Conservation (phyloP, 1,140 invertebrate genomes). For the Monomorium pharaonis region DNA sequence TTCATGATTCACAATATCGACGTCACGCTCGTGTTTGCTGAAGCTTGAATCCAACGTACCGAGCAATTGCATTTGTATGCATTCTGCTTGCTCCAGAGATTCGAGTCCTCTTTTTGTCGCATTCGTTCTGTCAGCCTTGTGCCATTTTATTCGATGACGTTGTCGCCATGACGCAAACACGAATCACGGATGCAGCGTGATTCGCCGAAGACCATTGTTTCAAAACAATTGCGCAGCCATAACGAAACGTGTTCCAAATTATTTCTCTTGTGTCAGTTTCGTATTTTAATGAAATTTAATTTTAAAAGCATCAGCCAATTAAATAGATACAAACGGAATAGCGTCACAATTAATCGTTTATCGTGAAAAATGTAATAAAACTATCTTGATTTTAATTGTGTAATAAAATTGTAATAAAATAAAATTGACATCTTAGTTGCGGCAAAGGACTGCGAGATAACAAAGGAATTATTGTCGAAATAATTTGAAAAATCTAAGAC, state of each 20-base stretch:
- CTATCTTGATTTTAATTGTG: background rate
- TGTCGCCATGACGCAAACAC: constrained; percentile 2
- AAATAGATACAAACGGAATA: background rate
- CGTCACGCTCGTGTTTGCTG: constrained; percentile 47
- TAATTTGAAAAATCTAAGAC: background rate
- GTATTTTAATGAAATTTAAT: background rate
- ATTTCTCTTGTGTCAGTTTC: constrained; percentile 1
- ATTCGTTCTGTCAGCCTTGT: constrained; percentile 69
- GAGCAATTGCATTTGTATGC: constrained; percentile 74
- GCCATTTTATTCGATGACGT: constrained; percentile 73
- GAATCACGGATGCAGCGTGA: constrained; percentile 10
- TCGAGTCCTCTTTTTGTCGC: constrained; percentile 69
- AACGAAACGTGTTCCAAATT: background rate
- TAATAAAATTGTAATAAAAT: background rate
- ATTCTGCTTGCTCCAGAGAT: constrained; percentile 60
- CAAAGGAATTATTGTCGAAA: background rate
- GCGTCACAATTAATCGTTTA: background rate
- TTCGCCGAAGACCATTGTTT: constrained; percentile 50
- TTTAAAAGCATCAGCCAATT: background rate
- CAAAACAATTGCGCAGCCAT: constrained; percentile 23
- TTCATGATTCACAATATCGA: constrained; percentile 40
- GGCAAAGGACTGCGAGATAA: background rate
- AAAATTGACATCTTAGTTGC: background rate
- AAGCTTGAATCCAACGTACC: constrained; percentile 36
- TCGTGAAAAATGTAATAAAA: background rate